Evolutionary conservation across 2,113 vertebrate genomes (phyloP).

Genomic region (Noctilio leporinus): DNA sequence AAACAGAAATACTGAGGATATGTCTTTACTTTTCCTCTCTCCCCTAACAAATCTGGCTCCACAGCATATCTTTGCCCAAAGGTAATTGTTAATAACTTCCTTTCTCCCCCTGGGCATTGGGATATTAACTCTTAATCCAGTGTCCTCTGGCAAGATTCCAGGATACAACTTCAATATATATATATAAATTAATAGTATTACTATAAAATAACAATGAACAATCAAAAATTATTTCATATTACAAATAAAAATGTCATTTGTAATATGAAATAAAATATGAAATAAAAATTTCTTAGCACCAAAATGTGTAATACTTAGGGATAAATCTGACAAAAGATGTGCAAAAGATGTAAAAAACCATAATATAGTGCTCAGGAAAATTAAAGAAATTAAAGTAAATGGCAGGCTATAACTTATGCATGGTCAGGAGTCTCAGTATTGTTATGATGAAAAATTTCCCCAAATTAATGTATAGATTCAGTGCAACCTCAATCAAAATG

Average conservation of each 20-base stretch:
- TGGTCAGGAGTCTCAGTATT: neutral
- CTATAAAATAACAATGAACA: neutral
- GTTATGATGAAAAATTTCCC: neutral
- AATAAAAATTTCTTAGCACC: no score
- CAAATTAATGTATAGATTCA: neutral
- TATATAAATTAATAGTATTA: slow-evolving; percentile 21
- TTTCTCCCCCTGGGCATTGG: neutral
- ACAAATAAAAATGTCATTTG: slow-evolving; percentile 39
- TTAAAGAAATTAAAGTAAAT: neutral
- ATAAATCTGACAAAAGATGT: neutral
- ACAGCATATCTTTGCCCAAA: neutral
- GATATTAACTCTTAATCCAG: slow-evolving; percentile 31
- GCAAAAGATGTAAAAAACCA: neutral
- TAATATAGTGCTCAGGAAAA: neutral
- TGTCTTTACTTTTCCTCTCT: neutral
- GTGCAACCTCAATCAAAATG: neutral
- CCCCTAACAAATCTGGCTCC: neutral
- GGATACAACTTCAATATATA: neutral
- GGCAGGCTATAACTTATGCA: neutral
- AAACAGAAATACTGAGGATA: neutral
- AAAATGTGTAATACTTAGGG: neutral
- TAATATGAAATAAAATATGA: no score
- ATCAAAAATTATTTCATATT: slow-evolving; percentile 24
- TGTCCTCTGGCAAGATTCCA: neutral
- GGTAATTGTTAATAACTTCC: neutral